Base-by-base conservation (phyloP, 2,797 vertebrate genomes). In the Argentina silus region DNA sequence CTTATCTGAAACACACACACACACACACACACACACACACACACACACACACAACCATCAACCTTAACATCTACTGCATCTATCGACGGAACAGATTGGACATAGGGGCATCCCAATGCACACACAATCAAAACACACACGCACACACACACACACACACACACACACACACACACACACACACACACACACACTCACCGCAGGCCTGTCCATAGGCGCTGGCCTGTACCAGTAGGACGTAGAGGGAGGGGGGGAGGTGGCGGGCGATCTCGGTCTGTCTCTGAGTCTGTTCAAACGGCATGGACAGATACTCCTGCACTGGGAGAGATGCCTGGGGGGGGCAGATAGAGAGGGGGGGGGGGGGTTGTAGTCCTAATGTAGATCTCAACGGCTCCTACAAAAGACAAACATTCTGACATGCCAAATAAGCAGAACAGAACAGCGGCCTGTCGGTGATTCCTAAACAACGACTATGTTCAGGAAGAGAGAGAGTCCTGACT, bases 171-270 rank as follows among this genome's bases (percentile, higher is more conserved):
- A 80, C 61, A 51, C 0, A 55, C 63, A 47, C 50, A 42, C 6
- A 61, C 8, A n/a, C 11, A 15, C 6, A 60, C 23, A 0, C 0
- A 65, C 50, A 90, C 94, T 95, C 74, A 99, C 98, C 98, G 42
- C 98, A 99, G 76, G 98, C 98, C 84, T 99, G 97, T 15, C 96
- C 95, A 0, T 98, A 99, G 2, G 98, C 96, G 0, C 94, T 96
- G 68, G 96, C 95, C 91, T 99, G 98, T 50, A 99, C 98, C 67
- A 99, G 96, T 70, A 99, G 92, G 17, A 99, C 97, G 0, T 99
- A 99, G 50, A 99, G 96, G 1, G 98, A 95, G 0, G 98, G 96
- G 0, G 98, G 98, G 74, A 99, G 94, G 83, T 98, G 97, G 0
- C 96, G 95, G 2, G 97, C 97, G 0, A 95, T 90, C 86, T 99